phyloP scores from a whole-genome alignment of 1,140 invertebrate genomes.

The Achroia grisella region DNA sequence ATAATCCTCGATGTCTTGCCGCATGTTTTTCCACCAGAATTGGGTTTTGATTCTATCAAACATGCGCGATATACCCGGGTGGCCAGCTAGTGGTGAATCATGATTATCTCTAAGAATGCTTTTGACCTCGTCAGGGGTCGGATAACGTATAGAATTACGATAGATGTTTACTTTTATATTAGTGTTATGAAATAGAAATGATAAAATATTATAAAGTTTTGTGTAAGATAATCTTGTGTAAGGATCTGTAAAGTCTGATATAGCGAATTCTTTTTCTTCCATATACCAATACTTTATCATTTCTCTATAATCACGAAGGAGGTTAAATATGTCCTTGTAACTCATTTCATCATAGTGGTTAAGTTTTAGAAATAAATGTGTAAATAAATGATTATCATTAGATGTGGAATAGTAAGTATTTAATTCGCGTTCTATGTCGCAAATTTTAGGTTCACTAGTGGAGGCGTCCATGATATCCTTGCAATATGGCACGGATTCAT shows the following conservation, averaged over 20 bases:
- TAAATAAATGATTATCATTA: background rate
- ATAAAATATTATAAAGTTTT: slow-evolving; percentile 17
- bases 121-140: slow-evolving; percentile 13
- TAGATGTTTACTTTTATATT: slow-evolving; percentile 10
- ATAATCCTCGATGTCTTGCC: slow-evolving; percentile 27
- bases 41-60: slow-evolving; percentile 24
- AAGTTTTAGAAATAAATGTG: background rate
- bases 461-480: background rate
- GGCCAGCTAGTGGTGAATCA: slow-evolving; percentile 20
- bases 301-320: background rate
- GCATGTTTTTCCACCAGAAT: slow-evolving; percentile 34
- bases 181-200: slow-evolving; percentile 6
- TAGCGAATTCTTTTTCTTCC: slow-evolving; percentile 3
- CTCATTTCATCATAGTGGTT: background rate
- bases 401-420: background rate
- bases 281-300: background rate
- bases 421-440: background rate
- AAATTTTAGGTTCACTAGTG: background rate
- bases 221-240: slow-evolving; percentile 1
- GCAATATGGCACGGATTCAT: background rate
- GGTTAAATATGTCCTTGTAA: background rate
- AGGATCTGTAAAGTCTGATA: slow-evolving; percentile 11
- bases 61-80: slow-evolving; percentile 22
- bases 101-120: slow-evolving; percentile 29
- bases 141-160: slow-evolving; percentile 2